phyloP scores from a whole-genome alignment of 2,113 vertebrate genomes.

The Malurus melanocephalus region DNA sequence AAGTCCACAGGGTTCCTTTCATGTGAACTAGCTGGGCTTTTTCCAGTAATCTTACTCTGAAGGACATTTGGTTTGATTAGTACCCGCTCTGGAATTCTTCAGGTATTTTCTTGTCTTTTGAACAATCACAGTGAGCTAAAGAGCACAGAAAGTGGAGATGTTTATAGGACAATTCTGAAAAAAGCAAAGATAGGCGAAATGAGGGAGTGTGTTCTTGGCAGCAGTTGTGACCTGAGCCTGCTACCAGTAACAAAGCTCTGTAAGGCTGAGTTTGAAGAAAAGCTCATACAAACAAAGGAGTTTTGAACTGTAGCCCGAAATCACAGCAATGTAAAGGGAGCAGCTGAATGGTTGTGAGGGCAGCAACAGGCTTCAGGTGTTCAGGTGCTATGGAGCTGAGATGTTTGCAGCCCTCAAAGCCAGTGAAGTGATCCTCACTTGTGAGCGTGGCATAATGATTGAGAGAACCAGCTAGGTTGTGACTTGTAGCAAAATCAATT shows the following conservation, averaged over 20 bases:
- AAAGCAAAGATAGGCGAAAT: neutral
- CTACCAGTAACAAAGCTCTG: neutral
- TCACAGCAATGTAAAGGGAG: neutral
- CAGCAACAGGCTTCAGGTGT: neutral
- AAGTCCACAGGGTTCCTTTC: constrained; percentile 16
- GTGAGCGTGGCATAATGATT: neutral
- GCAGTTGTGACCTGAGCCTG: neutral
- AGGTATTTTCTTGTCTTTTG: constrained; percentile 1
- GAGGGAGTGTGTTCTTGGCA: neutral
- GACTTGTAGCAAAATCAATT: neutral
- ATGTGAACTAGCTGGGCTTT: neutral
- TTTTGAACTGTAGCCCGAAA: neutral
- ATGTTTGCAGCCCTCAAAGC: neutral
- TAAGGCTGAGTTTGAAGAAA: neutral
- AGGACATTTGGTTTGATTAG: neutral
- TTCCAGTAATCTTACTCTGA: neutral
- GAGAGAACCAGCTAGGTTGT: neutral
- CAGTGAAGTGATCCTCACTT: neutral
- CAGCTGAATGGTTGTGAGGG: neutral
- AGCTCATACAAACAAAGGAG: neutral
- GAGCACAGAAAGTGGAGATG: neutral
- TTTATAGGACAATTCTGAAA: neutral
- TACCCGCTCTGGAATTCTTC: constrained; percentile 3
- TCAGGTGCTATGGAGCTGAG: neutral
- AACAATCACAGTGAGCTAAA: neutral